These are phyloP conservation scores for Caenorhabditis doughertyi DNA, from an alignment of 2,888 invertebrate genomes.

Conservation along the genomic window DNA sequence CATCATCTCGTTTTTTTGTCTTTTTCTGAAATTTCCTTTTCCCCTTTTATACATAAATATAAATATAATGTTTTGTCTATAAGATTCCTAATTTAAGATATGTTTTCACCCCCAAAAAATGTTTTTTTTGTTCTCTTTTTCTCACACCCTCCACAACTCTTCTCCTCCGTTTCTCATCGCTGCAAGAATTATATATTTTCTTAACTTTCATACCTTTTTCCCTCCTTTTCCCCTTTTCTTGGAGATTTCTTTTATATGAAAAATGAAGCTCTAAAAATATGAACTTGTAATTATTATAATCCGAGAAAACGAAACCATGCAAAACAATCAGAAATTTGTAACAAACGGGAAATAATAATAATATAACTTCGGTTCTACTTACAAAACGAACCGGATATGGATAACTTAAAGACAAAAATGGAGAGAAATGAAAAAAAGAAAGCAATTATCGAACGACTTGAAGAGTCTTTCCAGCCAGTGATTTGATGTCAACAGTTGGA, in stretches of 20 bases:
- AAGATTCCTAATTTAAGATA: constrained; percentile 43
- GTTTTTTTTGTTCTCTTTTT: constrained; percentile 23
- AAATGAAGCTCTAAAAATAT: constrained; percentile 67
- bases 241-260: constrained; percentile 84
- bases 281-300: constrained; percentile 1
- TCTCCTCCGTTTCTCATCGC: constrained; percentile 5
- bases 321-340: constrained; percentile 12
- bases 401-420: constrained; percentile 26
- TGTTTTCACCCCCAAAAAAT: not conserved
- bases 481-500: constrained; percentile 61
- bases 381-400: constrained; percentile 39
- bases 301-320: not conserved
- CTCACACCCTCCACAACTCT: not conserved
- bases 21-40: not conserved
- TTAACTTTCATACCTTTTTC: not conserved
- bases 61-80: constrained; percentile 44
- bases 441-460: constrained; percentile 53
- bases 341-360: not conserved
- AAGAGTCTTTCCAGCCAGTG: constrained; percentile 65
- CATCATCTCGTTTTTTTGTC: constrained; percentile 35
- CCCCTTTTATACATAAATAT: constrained; percentile 35
- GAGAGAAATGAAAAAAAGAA: not conserved
- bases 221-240: constrained; percentile 51
- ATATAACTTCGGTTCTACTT: constrained; percentile 17
- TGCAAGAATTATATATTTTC: not conserved